phyloP scores from a whole-genome alignment of 1,140 invertebrate species.

The Colletes gigas region DNA sequence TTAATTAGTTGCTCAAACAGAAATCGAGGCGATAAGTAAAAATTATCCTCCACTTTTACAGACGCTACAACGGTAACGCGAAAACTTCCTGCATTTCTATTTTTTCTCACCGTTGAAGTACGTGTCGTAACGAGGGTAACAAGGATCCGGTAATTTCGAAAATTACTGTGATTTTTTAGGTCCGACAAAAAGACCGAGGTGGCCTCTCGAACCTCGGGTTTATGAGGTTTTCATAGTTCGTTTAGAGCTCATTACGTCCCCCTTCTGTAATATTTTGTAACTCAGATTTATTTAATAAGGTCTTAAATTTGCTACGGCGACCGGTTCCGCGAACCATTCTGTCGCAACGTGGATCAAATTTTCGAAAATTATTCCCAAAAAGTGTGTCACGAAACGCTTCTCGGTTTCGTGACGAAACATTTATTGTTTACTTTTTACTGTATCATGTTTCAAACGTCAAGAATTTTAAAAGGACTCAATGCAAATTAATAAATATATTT shows the following conservation, averaged over 20 bases:
- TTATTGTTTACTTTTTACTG: too few relatives aligned
- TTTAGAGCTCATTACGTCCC: conserved; percentile 18
- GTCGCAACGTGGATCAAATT: conserved; percentile 14
- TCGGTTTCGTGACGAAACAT: background rate
- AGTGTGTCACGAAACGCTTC: background rate
- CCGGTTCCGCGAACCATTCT: conserved; percentile 37
- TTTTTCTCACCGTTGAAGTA: conserved; percentile 3
- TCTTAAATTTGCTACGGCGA: background rate
- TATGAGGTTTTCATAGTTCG: conserved; percentile 42
- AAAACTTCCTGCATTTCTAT: conserved; percentile 21
- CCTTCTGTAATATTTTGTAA: conserved; percentile 2
- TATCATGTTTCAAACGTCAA: too few relatives aligned
- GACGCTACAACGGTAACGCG: too few relatives aligned
- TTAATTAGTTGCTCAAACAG: background rate
- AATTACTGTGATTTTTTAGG: conserved; percentile 41
- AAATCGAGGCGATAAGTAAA: background rate
- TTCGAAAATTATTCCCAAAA: background rate
- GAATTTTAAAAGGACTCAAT: too few relatives aligned
- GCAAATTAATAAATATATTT: too few relatives aligned
- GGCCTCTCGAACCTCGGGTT: conserved; percentile 4
- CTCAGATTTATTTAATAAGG: conserved; percentile 24
- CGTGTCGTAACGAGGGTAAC: conserved; percentile 40
- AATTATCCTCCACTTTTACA: background rate
- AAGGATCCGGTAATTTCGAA: conserved; percentile 38
- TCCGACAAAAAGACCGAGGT: background rate